A percentile compares a stretch with the other conserved stretches of the same genome.
phyloP scores from a whole-genome alignment of 2,888 invertebrate species.

The Idaea aversata region DNA sequence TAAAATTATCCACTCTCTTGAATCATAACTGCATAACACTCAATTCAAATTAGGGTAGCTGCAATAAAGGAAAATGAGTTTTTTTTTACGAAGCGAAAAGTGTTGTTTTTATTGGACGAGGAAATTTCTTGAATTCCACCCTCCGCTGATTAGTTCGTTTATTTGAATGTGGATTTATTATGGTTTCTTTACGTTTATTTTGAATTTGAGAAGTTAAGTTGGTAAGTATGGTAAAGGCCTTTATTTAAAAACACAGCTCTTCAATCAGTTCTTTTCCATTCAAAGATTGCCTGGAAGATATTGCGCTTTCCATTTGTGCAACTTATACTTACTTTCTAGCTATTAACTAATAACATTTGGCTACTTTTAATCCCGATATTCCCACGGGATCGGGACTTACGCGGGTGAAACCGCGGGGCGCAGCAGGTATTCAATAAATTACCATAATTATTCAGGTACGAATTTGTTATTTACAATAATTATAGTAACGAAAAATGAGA shows the following conservation, averaged over 20 bases:
- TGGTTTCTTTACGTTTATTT: conserved; percentile 65
- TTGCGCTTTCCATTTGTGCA: too few relatives aligned
- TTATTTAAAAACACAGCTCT: neutral
- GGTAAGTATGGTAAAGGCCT: neutral
- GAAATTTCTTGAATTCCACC: conserved; percentile 51
- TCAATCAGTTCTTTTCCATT: too few relatives aligned
- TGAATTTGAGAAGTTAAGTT: neutral
- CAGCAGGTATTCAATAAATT: too few relatives aligned
- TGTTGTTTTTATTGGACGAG: conserved; percentile 74
- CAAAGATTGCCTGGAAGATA: too few relatives aligned
- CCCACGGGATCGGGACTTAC: too few relatives aligned
- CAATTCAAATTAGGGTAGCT: conserved; percentile 76
- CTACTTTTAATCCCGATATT: too few relatives aligned
- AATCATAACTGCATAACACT: conserved; percentile 78
- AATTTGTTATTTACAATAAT: too few relatives aligned
- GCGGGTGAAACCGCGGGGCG: too few relatives aligned
- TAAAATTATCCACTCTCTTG: conserved; percentile 77
- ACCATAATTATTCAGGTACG: too few relatives aligned
- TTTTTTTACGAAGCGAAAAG: conserved; percentile 71
- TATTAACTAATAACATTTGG: too few relatives aligned
- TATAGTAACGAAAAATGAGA: too few relatives aligned
- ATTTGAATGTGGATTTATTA: conserved; percentile 70
- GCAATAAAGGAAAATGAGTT: conserved; percentile 79
- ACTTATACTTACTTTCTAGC: too few relatives aligned
- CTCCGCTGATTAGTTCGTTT: conserved; percentile 73